Percentiles rank a stretch among this genome's conserved stretches.
phyloP scores from a whole-genome alignment of 2,888 invertebrate species.

The Ichneumoninae sp. region DNA sequence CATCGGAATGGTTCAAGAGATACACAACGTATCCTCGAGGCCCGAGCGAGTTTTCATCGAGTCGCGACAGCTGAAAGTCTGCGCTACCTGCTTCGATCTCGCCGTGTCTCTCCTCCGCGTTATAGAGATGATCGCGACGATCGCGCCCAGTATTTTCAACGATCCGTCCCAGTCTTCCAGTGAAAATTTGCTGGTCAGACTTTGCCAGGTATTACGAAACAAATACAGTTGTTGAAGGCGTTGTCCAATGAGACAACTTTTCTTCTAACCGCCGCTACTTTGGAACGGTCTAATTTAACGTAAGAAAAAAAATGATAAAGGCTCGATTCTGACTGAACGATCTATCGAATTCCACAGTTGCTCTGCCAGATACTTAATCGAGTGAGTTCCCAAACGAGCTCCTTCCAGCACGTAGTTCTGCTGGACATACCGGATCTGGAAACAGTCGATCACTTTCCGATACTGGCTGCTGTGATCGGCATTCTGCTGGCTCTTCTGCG shows the following conservation, averaged over 20 bases:
- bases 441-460: slow-evolving; percentile 89
- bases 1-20: slow-evolving; percentile 93
- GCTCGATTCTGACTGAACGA: background rate
- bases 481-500: slow-evolving; percentile 87
- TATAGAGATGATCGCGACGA: slow-evolving; percentile 91
- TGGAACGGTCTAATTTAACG: too few relatives aligned
- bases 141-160: slow-evolving; percentile 88
- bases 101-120: slow-evolving; percentile 91
- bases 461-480: slow-evolving; percentile 88
- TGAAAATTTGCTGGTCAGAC: slow-evolving; percentile 89
- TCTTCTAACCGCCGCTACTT: too few relatives aligned
- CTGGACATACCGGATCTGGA: slow-evolving; percentile 88
- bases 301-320: background rate
- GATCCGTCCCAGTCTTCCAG: slow-evolving; percentile 89
- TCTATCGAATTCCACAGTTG: slow-evolving; percentile 84
- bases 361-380: slow-evolving; percentile 92
- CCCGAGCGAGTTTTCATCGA: slow-evolving; percentile 88
- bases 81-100: slow-evolving; percentile 93
- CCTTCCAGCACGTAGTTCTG: slow-evolving; percentile 88
- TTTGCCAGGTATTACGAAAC: slow-evolving; percentile 86
- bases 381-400: slow-evolving; percentile 90
- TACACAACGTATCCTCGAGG: slow-evolving; percentile 87
- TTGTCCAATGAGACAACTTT: too few relatives aligned
- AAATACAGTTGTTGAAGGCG: background rate
- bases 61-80: slow-evolving; percentile 91